A percentile compares a stretch with the other conserved stretches of the same genome.
Evolutionary conservation across 2,113 vertebrate genomes (phyloP).

Genomic region (Hypanus sabinus): DNA sequence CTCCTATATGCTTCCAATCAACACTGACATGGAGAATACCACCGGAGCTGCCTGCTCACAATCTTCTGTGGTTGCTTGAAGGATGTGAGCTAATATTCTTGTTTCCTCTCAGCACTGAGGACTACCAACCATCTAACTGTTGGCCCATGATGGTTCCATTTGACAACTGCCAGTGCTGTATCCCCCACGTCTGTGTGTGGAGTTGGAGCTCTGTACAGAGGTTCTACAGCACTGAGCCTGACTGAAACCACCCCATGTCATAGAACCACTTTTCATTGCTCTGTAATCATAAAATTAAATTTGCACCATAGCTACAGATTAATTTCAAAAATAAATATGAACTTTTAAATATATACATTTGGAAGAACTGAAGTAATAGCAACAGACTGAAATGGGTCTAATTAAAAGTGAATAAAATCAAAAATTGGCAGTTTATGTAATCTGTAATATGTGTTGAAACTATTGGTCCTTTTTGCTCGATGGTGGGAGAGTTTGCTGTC

Average conservation of each 20-base stretch:
- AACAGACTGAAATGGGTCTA: background rate
- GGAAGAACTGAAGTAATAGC: background rate
- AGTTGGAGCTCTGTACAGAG: background rate
- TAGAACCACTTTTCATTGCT: background rate
- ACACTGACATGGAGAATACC: too few species aligned
- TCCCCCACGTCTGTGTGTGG: background rate
- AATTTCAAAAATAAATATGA: background rate
- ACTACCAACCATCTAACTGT: background rate
- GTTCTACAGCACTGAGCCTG: background rate
- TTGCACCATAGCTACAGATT: background rate
- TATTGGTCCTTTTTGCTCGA: background rate
- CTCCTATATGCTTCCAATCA: too few species aligned
- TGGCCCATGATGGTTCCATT: background rate
- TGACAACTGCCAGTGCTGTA: background rate
- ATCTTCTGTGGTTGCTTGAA: too few species aligned
- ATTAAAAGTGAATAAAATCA: background rate
- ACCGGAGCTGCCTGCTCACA: too few species aligned
- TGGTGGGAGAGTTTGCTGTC: too few species aligned
- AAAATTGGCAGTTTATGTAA: background rate
- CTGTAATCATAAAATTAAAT: background rate
- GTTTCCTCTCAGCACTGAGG: too few species aligned
- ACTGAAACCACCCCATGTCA: background rate
- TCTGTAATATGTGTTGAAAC: background rate
- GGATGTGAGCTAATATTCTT: too few species aligned
- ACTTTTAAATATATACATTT: background rate